phyloP scores from a whole-genome alignment of 2,113 vertebrate species.

The Pterophyllum scalare region DNA sequence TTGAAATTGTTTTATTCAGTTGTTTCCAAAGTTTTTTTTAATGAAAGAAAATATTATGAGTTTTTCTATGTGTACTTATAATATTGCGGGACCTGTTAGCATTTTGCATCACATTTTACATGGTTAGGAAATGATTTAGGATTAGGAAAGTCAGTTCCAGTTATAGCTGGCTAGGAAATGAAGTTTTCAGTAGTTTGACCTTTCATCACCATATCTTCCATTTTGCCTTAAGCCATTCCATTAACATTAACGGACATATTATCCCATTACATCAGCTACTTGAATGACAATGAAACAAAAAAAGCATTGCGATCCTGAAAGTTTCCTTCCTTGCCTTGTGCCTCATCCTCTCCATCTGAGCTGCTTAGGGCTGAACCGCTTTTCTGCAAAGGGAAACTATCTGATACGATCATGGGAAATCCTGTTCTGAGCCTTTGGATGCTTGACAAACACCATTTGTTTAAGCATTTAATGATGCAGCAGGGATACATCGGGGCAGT shows the following conservation, averaged over 20 bases:
- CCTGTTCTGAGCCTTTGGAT: conserved; percentile 41
- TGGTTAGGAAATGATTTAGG: not conserved
- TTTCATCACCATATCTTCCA: conserved; percentile 14
- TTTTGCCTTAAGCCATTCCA: conserved; percentile 12
- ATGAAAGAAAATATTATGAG: accelerated
- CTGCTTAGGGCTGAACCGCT: not conserved
- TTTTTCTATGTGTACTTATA: not conserved
- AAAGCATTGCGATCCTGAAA: conserved; percentile 11
- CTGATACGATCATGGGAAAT: conserved; percentile 70
- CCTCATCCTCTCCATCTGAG: conserved; percentile 58
- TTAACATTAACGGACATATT: conserved; percentile 20
- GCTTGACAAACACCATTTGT: conserved; percentile 57
- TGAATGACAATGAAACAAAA: conserved; percentile 52
- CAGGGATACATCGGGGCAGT: conserved; percentile 24
- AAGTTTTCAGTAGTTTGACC: not conserved
- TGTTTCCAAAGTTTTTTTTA: not conserved
- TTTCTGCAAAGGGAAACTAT: conserved; percentile 34
- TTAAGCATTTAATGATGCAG: conserved; percentile 60
- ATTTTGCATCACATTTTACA: not conserved
- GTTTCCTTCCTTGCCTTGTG: conserved; percentile 69
- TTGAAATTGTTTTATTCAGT: not conserved
- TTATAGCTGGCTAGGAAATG: not conserved
- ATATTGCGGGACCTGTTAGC: not conserved
- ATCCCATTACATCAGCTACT: conserved; percentile 57
- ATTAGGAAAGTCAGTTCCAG: not conserved